These are phyloP conservation scores for Brachionus calyciflorus DNA, from an alignment of 1,140 invertebrate genomes.

Conservation along the genomic window DNA sequence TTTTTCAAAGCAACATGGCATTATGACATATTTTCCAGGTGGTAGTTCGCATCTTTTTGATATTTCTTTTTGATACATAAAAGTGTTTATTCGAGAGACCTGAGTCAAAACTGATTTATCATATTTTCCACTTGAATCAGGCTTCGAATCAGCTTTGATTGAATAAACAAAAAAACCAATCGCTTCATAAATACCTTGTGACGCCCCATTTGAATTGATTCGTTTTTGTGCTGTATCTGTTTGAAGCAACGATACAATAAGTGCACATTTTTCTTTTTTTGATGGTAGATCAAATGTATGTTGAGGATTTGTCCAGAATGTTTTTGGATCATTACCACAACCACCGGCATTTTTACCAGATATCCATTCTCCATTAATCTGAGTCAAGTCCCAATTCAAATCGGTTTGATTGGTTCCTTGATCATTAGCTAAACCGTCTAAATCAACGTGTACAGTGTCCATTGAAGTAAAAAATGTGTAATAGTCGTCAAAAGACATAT, in stretches of 20 bases:
- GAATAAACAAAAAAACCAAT: slow-evolving; percentile 23
- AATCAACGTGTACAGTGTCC: slow-evolving; percentile 32
- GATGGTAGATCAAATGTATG: neutral
- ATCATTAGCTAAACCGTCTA: slow-evolving; percentile 62
- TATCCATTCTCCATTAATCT: slow-evolving; percentile 9
- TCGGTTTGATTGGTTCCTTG: neutral
- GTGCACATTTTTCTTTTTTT: neutral
- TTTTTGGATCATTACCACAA: neutral
- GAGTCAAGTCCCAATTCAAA: neutral
- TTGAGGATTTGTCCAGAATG: slow-evolving; percentile 32
- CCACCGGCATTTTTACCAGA: slow-evolving; percentile 36
- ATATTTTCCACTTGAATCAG: neutral
- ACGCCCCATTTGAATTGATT: slow-evolving; percentile 40
- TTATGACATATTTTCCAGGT: slow-evolving; percentile 1
- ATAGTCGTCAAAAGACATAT: slow-evolving; percentile 62
- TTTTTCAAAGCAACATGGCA: slow-evolving; percentile 26
- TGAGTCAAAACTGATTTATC: slow-evolving; percentile 1
- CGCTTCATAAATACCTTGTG: neutral
- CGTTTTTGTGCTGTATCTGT: slow-evolving; percentile 31
- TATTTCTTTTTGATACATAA: slow-evolving; percentile 42
- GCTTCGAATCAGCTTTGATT: neutral
- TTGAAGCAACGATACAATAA: slow-evolving; percentile 37
- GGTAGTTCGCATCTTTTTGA: slow-evolving; percentile 3
- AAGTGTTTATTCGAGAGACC: neutral
- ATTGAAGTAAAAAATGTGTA: neutral